Evolutionary conservation across 2,888 invertebrate genomes (phyloP).

Genomic region (Macrosoma leucophasiata): DNA sequence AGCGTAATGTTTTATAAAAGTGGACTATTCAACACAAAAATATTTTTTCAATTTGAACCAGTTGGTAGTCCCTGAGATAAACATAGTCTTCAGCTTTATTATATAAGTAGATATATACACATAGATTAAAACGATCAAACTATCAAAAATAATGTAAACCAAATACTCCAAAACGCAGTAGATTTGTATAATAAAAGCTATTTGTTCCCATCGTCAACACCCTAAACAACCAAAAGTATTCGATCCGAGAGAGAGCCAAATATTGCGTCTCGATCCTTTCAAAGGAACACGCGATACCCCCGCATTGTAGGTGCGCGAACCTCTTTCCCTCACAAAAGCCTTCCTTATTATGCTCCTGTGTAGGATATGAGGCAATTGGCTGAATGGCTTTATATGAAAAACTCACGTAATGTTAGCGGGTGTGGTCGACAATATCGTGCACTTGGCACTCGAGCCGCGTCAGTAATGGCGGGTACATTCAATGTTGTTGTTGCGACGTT

Average conservation of each 20-base stretch:
- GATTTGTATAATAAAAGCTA: conserved; percentile 23
- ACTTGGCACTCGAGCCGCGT: conserved; percentile 48
- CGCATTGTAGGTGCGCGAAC: conserved; percentile 66
- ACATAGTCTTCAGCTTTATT: no score
- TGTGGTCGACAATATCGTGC: conserved; percentile 61
- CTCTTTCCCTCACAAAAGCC: conserved; percentile 69
- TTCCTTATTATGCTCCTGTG: conserved; percentile 70
- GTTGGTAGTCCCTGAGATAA: no score
- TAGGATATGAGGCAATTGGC: conserved; percentile 73
- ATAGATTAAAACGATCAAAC: no score
- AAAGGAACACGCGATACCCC: conserved; percentile 49
- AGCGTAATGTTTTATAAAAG: no score
- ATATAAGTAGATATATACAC: no score
- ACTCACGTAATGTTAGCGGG: conserved; percentile 67
- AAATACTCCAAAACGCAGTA: no score
- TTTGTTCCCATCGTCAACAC: conserved; percentile 50
- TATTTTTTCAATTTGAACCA: no score
- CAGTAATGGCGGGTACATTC: conserved; percentile 40
- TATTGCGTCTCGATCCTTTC: conserved; percentile 52
- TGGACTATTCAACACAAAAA: no score
- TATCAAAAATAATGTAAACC: no score
- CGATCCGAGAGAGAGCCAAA: conserved; percentile 47
- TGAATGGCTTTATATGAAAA: conserved; percentile 73
- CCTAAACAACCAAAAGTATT: conserved; percentile 54
- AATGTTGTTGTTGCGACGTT: no score